Conservation (phyloP, 2,113 vertebrate species). For the Sapajus apella region DNA sequence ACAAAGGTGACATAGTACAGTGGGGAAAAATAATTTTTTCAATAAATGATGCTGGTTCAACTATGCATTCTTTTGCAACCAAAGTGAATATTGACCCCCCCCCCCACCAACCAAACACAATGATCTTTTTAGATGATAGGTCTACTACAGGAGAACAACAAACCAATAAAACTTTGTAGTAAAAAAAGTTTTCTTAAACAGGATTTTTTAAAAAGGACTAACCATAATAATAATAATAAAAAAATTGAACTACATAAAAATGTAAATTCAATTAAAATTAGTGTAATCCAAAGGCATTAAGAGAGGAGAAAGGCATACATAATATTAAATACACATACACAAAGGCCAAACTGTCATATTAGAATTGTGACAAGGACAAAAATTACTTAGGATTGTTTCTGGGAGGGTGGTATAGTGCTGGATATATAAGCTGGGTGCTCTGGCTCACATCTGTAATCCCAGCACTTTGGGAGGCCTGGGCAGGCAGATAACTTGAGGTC, state of each 20-base stretch:
- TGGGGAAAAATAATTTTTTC: background rate
- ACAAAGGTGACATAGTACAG: background rate
- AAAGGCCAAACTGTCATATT: too few species aligned
- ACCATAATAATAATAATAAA: background rate
- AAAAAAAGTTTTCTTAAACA: background rate
- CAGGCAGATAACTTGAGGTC: background rate
- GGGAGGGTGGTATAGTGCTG: too few species aligned
- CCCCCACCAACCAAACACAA: background rate
- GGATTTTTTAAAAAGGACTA: background rate
- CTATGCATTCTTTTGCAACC: background rate
- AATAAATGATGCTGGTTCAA: background rate
- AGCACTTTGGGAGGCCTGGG: background rate
- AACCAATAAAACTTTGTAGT: background rate
- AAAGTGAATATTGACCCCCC: background rate
- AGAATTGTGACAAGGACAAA: too few species aligned
- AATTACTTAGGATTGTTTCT: too few species aligned
- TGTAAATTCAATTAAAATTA: background rate
- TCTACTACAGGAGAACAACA: background rate
- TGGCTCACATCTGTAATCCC: background rate
- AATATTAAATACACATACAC: too few species aligned
- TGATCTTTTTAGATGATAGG: background rate
- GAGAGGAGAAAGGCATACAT: too few species aligned
- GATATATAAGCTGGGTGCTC: too few species aligned
- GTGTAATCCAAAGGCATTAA: background rate
- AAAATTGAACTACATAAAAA: background rate